phyloP scores from a whole-genome alignment of 2,113 vertebrate species.

The Procavia capensis region DNA sequence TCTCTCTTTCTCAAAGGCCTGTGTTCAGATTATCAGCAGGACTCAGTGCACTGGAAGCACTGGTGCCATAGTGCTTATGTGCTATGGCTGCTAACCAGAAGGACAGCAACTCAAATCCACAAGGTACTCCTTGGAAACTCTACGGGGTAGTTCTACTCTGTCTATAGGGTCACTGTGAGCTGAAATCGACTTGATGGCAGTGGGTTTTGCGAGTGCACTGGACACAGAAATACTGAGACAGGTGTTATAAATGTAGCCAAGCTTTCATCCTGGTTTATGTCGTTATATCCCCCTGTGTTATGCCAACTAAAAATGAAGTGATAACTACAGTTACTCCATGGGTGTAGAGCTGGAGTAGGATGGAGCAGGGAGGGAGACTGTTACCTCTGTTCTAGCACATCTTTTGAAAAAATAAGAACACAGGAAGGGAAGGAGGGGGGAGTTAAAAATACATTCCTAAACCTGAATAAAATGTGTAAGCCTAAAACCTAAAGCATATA shows the following conservation, averaged over 20 bases:
- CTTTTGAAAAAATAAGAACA: background rate
- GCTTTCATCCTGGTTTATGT: background rate
- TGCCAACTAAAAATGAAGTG: background rate
- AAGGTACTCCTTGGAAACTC: too few species aligned
- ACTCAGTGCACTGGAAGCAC: too few species aligned
- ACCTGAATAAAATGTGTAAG: background rate
- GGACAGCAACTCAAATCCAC: too few species aligned
- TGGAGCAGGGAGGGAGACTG: background rate
- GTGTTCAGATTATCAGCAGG: too few species aligned
- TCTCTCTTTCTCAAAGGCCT: too few species aligned
- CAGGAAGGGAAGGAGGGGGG: background rate
- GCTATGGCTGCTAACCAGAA: too few species aligned
- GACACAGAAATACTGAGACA: background rate
- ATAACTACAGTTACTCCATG: background rate
- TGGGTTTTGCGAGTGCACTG: too few species aligned
- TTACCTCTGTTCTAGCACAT: background rate
- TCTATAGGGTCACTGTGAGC: too few species aligned
- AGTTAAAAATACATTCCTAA: background rate
- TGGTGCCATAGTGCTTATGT: too few species aligned
- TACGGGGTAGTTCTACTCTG: too few species aligned
- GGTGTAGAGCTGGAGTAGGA: background rate
- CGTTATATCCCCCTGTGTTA: background rate
- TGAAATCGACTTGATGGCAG: too few species aligned
- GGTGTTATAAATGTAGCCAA: conserved; percentile 5
- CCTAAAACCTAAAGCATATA: background rate